Base-by-base conservation (phyloP, 2,888 invertebrate genomes). In the Chorisops tibialis region DNA sequence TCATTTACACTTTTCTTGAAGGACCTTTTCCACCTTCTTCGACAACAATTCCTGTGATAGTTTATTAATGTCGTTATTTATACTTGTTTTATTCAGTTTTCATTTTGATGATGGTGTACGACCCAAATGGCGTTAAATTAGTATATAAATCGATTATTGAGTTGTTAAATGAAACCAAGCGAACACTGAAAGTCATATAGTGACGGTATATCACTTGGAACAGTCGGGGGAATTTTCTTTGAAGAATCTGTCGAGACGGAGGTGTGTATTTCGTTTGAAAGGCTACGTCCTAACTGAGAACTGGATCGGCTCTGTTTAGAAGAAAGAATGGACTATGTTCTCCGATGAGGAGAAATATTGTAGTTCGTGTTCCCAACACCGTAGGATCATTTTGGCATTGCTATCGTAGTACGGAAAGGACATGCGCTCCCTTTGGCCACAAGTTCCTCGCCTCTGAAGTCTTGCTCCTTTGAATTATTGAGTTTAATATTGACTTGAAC, bases 401-500 rank as follows among this genome's bases (percentile, higher is more conserved):
- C 6, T 6, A 16, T 24, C n/a, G 16, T 35, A 12, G 21, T 19
- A n/a, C 56, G 18, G 35, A 18, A 21, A 50, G 49, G 49, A 37
- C 60, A 60, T 60, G 60, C 50, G 60, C 60, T 22, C 35, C 21
- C 12, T 16, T 30, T 9, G 30, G 30, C 19, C 19, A 19, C 4
- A 30, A 4, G 4, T 19, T 24, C 38, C 5, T 37, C 22, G n/a
- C 12, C 6, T 37, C 24, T 38, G 5, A 19, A 16, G 45, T 45
- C n/a, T 16, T 35, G 21, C 16, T 19, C 14, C 41, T 39, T 61
- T 65, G 61, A 65, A 65, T 65, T 65, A 65, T 65, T 65, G 51
- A 65, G 63, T 65, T 65, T 65, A 65, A 63, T 65, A 65, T 65
- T 65, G 65, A 65, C 65, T 65, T 65, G 65, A 65, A 65, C 65